phyloP scores from a whole-genome alignment of 2,888 invertebrate species.

The Megalurothrips usitatus region DNA sequence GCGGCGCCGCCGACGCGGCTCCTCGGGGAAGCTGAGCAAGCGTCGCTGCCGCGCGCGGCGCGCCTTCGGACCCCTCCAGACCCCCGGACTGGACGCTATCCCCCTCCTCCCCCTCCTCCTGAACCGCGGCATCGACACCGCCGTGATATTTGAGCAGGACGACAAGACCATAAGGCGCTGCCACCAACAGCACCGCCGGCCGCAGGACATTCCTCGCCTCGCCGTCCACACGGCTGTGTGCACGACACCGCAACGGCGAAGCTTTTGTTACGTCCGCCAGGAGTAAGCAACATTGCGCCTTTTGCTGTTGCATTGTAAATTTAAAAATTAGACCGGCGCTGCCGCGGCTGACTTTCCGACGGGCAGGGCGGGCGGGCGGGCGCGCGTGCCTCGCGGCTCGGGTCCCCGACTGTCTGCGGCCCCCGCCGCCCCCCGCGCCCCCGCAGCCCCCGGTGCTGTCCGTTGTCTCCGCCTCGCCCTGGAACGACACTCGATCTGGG shows the following conservation, averaged over 20 bases:
- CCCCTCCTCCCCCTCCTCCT: no score
- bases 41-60: background rate
- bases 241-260: no score
- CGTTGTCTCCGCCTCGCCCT: background rate
- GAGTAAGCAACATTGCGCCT: no score
- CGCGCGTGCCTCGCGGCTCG: background rate
- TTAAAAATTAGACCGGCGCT: background rate
- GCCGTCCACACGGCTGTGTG: no score
- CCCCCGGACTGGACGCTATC: no score
- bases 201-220: background rate
- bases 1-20: background rate
- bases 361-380: background rate
- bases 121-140: no score
- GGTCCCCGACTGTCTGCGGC: background rate
- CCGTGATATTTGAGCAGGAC: no score
- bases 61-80: no score
- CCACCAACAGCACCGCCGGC: background rate
- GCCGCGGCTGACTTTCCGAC: background rate
- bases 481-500: background rate
- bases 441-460: background rate
- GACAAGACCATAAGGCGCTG: no score
- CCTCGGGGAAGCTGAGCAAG: background rate
- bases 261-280: no score
- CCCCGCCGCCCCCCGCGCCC: no score
- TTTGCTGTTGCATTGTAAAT: no score